A percentile compares a stretch with the other conserved stretches of the same genome.
Conservation (phyloP, 2,888 invertebrate species). For the Cheiracanthium punctorium region DNA sequence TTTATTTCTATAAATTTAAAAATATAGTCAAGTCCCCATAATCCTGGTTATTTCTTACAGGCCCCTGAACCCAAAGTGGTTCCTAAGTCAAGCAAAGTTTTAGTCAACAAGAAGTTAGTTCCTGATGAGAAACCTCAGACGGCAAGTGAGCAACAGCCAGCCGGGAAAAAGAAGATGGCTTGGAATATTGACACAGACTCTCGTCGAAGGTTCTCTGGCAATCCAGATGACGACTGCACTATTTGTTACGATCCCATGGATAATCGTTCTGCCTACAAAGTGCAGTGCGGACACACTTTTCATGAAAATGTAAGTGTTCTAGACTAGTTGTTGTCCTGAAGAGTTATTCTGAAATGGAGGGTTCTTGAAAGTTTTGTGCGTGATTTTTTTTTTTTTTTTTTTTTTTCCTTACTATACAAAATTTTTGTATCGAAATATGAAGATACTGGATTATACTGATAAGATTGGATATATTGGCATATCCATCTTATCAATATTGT, state of each 20-base stretch:
- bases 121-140: not conserved
- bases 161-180: not conserved
- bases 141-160: not conserved
- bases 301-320: slow-evolving; percentile 30
- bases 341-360: no score
- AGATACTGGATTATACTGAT: no score
- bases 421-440: no score
- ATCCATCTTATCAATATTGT: no score
- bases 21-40: no score
- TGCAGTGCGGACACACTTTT: slow-evolving; percentile 53
- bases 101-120: slow-evolving; percentile 10
- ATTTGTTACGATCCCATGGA: slow-evolving; percentile 57
- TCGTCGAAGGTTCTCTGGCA: slow-evolving; percentile 20
- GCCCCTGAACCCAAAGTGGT: not conserved
- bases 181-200: not conserved
- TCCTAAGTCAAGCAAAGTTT: not conserved
- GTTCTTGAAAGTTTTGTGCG: no score
- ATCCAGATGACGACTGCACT: slow-evolving; percentile 26
- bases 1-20: no score
- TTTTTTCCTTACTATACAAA: no score
- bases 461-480: no score
- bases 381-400: no score
- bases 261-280: slow-evolving; percentile 8
- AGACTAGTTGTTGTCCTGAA: no score
- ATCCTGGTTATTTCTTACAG: no score